phyloP scores from a whole-genome alignment of 2,797 vertebrate genomes.

The Astyanax mexicanus region DNA sequence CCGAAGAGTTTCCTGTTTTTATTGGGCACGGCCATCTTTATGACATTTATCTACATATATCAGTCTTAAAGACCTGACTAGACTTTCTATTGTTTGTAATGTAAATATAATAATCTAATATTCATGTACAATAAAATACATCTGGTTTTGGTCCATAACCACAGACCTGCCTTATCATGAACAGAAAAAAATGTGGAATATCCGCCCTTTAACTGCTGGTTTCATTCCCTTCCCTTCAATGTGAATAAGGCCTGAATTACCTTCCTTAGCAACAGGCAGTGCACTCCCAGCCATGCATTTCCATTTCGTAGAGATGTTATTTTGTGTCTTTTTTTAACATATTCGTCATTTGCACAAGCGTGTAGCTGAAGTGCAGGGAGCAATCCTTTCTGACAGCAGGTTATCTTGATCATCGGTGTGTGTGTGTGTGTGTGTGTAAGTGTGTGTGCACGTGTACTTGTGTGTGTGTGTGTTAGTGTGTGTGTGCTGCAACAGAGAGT shows the following conservation, averaged over 20 bases:
- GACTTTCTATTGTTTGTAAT: no score
- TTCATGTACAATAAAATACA: no score
- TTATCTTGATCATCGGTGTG: conserved; percentile 52
- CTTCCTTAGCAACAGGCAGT: conserved; percentile 54
- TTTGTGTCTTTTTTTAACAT: conserved; percentile 47
- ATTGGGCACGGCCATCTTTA: no score
- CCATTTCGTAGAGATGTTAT: conserved; percentile 18
- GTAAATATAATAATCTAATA: no score
- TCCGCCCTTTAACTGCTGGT: neutral
- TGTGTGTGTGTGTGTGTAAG: conserved; percentile 5
- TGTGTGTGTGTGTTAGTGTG: neutral
- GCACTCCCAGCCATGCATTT: conserved; percentile 28
- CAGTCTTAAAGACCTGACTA: no score
- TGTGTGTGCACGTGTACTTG: neutral
- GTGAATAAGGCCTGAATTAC: conserved; percentile 3
- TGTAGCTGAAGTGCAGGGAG: conserved; percentile 55
- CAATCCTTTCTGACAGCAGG: conserved; percentile 53
- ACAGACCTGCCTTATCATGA: no score
- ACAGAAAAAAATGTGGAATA: no score
- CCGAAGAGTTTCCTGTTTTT: no score
- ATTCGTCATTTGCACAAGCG: conserved; percentile 42
- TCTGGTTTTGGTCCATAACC: no score
- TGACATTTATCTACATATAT: no score
- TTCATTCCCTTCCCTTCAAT: neutral
- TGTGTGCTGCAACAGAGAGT: conserved; percentile 43